Conservation (phyloP, 2,113 vertebrate genomes). For the Pangasianodon hypophthalmus region DNA sequence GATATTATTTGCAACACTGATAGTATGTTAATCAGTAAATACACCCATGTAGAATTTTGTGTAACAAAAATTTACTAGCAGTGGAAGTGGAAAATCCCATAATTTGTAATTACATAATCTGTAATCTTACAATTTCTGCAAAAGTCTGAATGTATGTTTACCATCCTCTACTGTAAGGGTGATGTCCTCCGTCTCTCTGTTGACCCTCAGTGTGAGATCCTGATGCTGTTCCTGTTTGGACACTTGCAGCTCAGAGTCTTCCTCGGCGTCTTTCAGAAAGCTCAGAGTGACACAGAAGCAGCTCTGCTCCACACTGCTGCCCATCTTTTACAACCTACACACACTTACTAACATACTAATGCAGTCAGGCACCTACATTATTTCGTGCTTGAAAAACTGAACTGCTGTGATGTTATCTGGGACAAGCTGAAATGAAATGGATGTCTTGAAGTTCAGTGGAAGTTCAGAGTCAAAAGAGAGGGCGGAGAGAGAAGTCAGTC, state of each 20-base stretch:
- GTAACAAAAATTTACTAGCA: background rate
- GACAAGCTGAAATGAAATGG: constrained; percentile 10
- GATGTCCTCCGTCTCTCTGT: constrained; percentile 26
- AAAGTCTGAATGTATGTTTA: constrained; percentile 29
- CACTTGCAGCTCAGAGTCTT: constrained; percentile 40
- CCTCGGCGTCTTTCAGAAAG: constrained; percentile 42
- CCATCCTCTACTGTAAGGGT: constrained; percentile 62
- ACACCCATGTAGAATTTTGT: background rate
- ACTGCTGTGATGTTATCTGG: background rate
- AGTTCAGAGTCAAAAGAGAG: constrained; percentile 1
- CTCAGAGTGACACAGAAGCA: constrained; percentile 46
- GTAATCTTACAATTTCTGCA: background rate
- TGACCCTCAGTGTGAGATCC: constrained; percentile 57
- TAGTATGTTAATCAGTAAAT: background rate
- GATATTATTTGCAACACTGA: background rate
- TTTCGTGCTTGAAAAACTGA: background rate
- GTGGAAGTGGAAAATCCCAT: background rate
- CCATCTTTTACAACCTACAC: constrained; percentile 27
- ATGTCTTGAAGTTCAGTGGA: background rate
- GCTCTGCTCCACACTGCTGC: constrained; percentile 31
- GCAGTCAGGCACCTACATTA: background rate
- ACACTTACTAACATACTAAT: background rate
- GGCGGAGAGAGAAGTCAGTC: constrained; percentile 1
- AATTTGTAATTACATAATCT: background rate
- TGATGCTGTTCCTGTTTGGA: constrained; percentile 47